Evolutionary conservation across 2,888 invertebrate species (phyloP).

Genomic region (Trissolcus brochymenae): DNA sequence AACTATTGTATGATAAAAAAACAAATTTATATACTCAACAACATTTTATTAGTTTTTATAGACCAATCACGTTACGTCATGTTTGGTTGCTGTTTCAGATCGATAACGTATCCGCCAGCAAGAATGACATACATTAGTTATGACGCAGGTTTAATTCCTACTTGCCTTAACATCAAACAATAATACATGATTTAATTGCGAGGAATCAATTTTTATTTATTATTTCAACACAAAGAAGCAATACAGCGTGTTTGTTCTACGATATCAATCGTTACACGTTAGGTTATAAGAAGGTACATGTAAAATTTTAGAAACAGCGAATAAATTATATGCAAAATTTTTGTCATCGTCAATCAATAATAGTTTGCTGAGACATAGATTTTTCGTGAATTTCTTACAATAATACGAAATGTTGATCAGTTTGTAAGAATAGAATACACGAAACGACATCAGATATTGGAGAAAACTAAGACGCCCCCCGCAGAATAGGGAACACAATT

Average conservation of each 20-base stretch:
- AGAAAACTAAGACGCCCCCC: constrained; percentile 33
- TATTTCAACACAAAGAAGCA: constrained; percentile 1
- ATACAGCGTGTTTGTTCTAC: neutral
- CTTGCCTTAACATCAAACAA: constrained; percentile 14
- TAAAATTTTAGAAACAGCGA: neutral
- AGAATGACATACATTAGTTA: constrained; percentile 19
- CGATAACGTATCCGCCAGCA: constrained; percentile 21
- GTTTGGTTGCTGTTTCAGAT: constrained; percentile 23
- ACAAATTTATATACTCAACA: constrained; percentile 8
- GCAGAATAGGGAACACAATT: constrained; percentile 27
- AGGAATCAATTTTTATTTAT: constrained; percentile 1
- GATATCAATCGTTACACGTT: neutral
- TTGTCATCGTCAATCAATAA: neutral
- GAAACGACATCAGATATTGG: constrained; percentile 22
- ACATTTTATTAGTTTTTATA: constrained; percentile 29
- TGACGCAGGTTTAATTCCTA: constrained; percentile 18
- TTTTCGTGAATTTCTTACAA: neutral
- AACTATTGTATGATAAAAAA: constrained; percentile 11
- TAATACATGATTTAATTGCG: constrained; percentile 4
- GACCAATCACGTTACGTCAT: constrained; percentile 33
- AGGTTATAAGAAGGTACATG: neutral
- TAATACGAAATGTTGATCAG: constrained; percentile 20
- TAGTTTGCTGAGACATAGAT: neutral
- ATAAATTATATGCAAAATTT: neutral
- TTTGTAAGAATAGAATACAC: constrained; percentile 27